Conservation (phyloP, 2,113 vertebrate genomes). For the Falcunculus frontatus region DNA sequence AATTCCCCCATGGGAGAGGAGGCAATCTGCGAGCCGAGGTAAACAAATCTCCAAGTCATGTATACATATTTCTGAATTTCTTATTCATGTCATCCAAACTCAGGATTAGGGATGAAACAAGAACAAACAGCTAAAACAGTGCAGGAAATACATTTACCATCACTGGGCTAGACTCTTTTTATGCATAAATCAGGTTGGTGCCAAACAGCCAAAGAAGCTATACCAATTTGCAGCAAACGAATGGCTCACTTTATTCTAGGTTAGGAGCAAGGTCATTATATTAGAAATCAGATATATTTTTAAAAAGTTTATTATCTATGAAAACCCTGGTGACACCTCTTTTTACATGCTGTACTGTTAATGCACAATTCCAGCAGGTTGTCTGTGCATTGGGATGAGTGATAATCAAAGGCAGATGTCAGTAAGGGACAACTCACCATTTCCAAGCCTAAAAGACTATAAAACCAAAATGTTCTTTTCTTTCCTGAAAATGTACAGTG, state of each 20-base stretch:
- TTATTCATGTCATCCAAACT: neutral
- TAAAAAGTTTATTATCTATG: neutral
- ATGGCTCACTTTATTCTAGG: neutral
- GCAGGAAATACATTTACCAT: neutral
- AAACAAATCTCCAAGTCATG: neutral
- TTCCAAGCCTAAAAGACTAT: neutral
- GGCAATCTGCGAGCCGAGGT: neutral
- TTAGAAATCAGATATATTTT: neutral
- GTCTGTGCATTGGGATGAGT: neutral
- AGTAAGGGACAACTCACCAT: neutral
- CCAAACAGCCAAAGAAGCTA: neutral
- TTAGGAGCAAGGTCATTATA: conserved; percentile 13
- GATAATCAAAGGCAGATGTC: conserved; percentile 28
- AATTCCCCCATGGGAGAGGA: neutral
- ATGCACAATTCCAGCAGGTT: conserved; percentile 1
- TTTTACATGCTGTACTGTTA: neutral
- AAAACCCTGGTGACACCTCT: conserved; percentile 2
- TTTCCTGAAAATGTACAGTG: neutral
- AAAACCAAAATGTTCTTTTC: neutral
- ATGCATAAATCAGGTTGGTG: neutral
- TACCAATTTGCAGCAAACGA: neutral
- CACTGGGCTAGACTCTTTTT: neutral
- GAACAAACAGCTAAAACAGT: neutral
- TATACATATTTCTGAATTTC: neutral
- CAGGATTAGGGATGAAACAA: neutral